Evolutionary conservation across 2,797 vertebrate species (phyloP), one percentile per base, ranked within the genome.

Genomic region (Danionella dracula): DNA sequence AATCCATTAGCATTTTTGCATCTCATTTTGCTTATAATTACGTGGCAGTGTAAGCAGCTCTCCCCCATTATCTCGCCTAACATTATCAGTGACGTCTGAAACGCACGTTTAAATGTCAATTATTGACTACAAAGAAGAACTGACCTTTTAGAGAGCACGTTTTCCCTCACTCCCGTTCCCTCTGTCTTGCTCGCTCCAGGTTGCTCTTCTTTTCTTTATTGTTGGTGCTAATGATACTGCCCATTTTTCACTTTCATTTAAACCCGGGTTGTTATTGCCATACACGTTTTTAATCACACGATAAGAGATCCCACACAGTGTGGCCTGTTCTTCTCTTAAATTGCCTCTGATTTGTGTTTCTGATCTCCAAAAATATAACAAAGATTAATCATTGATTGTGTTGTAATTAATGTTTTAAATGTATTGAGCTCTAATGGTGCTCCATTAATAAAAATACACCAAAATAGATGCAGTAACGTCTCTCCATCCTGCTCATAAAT

Each of bases 81-180:
- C 90, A 93, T 92, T 93, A 95, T 96, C 93, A 90, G 86, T 89
- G 80, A 88, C 72, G 90, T 93, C 91, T 91, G 90, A 92, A 94
- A 93, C 83, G 92, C 93, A 93, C 86, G 91, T 92, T 93, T 94
- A 97, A 98, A 97, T 96, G 94, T 96, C 93, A 98, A 90, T 92
- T 89, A 91, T 89, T 93, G 93, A 94, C 84, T 85, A 94, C 90
- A 91, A 88, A 92, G 92, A 92, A 90, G 88, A 86, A 85, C 82
- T 92, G 93, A 94, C 94, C 95, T 97, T 96, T 94, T 88, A 88
- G 90, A 86, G 85, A 87, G 89, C 88, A 88, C 86, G 79, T 84
- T 86, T 85, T 88, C 58, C 72, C 70, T 51, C 76, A 51, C 53
- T 59, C 49, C 46, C 51, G 15, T 75, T 79, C 78, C 82, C 78